These are phyloP conservation scores for Buceros bicornis DNA, from an alignment of 2,797 vertebrate species.

Conservation along the genomic window DNA sequence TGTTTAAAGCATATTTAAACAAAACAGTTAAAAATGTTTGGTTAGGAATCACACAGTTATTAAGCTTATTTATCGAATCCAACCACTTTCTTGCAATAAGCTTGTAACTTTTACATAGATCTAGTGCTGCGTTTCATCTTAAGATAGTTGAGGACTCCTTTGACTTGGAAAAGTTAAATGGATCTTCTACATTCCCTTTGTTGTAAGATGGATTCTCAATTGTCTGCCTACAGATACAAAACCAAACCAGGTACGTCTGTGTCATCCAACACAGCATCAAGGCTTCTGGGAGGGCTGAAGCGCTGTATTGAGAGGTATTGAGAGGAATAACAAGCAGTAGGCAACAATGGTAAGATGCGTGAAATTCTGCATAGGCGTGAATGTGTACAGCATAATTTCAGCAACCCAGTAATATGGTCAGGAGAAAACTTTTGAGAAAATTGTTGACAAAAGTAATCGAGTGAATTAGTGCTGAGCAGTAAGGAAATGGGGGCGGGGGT, in stretches of 20 bases:
- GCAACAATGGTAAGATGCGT: constrained; percentile 1
- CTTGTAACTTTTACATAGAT: not conserved
- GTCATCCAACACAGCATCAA: constrained; percentile 24
- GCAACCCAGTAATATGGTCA: not conserved
- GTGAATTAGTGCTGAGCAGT: not conserved
- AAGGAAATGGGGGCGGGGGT: not conserved
- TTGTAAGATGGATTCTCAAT: constrained; percentile 41
- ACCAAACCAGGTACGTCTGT: constrained; percentile 25
- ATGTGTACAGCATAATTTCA: not conserved
- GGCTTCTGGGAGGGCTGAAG: constrained; percentile 51
- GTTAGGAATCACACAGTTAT: not conserved
- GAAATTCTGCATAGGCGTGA: not conserved
- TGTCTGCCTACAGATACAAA: constrained; percentile 26
- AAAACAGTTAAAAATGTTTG: not conserved
- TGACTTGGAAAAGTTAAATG: constrained; percentile 1
- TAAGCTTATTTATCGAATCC: not conserved
- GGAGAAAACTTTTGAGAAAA: not conserved
- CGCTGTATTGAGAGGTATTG: constrained; percentile 33
- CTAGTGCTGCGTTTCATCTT: constrained; percentile 30
- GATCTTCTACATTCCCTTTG: constrained; percentile 11
- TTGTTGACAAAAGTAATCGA: not conserved
- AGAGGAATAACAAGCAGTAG: constrained; percentile 24
- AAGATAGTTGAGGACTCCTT: constrained; percentile 14
- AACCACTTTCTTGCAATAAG: not conserved
- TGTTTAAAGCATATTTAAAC: not conserved